Percentiles rank a stretch among this genome's conserved stretches.
Evolutionary conservation across 2,888 invertebrate species (phyloP).

Genomic region (Autographa gamma): DNA sequence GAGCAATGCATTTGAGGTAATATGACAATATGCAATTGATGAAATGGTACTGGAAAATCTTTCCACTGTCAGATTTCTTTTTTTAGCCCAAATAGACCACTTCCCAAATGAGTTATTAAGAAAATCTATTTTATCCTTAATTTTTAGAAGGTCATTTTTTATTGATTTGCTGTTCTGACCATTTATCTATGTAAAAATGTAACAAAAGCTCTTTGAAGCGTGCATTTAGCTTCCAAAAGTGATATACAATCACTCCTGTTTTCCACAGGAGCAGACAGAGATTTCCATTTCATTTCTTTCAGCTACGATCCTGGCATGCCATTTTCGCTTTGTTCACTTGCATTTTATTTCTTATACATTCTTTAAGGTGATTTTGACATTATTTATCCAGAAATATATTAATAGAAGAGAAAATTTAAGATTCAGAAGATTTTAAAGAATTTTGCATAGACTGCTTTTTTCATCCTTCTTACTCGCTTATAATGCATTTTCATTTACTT

Average conservation of each 20-base stretch:
- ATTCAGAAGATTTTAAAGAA: no score
- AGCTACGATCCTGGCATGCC: not conserved
- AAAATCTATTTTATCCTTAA: no score
- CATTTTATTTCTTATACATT: not conserved
- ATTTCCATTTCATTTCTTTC: not conserved
- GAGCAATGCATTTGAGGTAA: not conserved
- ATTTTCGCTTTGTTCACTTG: not conserved
- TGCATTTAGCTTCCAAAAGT: conserved; percentile 1
- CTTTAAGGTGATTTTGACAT: not conserved
- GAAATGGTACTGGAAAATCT: no score
- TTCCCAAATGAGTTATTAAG: no score
- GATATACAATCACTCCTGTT: conserved; percentile 1
- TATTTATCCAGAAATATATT: not conserved
- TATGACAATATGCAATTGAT: no score
- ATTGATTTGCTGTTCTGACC: no score
- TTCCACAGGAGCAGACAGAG: conserved; percentile 1
- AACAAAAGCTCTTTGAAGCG: not conserved
- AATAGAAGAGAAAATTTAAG: no score
- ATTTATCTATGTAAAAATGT: no score
- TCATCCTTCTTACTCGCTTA: not conserved
- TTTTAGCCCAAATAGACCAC: no score
- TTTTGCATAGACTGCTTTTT: no score
- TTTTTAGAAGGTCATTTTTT: no score
- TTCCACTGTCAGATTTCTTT: no score
- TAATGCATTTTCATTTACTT: conserved; percentile 15